Percentiles rank a stretch among this genome's conserved stretches.
Conservation (phyloP, 2,113 vertebrate species). For the Anguilla japonica region DNA sequence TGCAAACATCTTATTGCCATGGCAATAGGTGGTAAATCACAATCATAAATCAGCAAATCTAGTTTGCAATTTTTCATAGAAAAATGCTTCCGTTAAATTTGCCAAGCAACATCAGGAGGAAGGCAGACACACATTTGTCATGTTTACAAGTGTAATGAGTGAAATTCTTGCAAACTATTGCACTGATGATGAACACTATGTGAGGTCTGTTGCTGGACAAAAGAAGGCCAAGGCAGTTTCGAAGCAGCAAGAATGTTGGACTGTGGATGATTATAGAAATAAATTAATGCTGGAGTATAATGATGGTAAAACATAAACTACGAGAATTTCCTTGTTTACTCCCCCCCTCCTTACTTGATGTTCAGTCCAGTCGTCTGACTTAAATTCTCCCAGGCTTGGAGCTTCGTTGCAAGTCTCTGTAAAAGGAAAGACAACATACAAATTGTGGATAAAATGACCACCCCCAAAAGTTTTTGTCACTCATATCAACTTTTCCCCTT, state of each 20-base stretch:
- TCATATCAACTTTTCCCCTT: background rate
- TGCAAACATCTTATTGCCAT: background rate
- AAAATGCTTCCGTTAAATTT: background rate
- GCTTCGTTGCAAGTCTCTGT: slow-evolving; percentile 78
- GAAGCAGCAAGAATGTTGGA: no score
- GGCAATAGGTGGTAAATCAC: background rate
- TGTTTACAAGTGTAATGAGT: no score
- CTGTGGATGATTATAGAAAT: no score
- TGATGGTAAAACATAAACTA: background rate
- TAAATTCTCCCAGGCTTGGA: slow-evolving; percentile 86
- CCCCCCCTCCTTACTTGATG: slow-evolving; percentile 74
- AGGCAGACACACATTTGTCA: no score
- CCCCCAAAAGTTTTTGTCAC: background rate
- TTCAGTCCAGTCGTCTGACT: slow-evolving; percentile 82
- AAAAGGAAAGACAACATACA: slow-evolving; percentile 4
- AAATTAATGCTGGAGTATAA: no score
- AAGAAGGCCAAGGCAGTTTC: no score
- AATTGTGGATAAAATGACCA: background rate
- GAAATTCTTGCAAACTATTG: no score
- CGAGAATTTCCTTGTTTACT: background rate
- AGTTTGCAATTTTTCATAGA: background rate
- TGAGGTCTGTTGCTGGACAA: no score
- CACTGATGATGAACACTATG: no score
- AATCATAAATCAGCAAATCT: background rate
- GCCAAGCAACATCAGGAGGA: background rate